phyloP scores from a whole-genome alignment of 2,113 vertebrate species.

The Arothron firmamentum region DNA sequence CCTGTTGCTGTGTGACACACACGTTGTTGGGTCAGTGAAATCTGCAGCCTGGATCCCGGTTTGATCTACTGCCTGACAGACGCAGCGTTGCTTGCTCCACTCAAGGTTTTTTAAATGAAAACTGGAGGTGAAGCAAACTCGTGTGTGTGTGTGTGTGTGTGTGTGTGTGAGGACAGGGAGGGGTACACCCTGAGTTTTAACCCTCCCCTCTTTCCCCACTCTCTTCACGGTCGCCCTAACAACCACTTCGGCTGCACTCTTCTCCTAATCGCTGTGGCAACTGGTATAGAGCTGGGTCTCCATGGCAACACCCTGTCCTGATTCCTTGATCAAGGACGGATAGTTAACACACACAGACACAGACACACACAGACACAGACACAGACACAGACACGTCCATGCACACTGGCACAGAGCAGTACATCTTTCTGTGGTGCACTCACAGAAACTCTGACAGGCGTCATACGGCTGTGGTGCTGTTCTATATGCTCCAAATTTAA shows the following conservation, averaged over 20 bases:
- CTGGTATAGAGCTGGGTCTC: slow-evolving; percentile 66
- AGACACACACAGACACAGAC: background rate
- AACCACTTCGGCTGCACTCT: slow-evolving; percentile 66
- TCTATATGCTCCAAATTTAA: too few species aligned
- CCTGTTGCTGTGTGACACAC: slow-evolving; percentile 9
- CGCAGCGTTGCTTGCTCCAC: slow-evolving; percentile 13
- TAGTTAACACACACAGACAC: slow-evolving; percentile 27
- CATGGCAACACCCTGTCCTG: slow-evolving; percentile 70
- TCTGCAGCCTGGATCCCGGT: too few species aligned
- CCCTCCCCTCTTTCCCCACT: slow-evolving; percentile 45
- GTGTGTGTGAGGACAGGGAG: too few species aligned
- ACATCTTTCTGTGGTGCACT: too few species aligned
- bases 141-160: too few species aligned
- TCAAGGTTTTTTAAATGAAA: background rate
- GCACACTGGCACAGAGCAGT: background rate
- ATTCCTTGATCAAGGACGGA: slow-evolving; percentile 66
- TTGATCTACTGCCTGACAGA: background rate
- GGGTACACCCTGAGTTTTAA: slow-evolving; percentile 22
- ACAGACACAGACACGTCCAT: background rate
- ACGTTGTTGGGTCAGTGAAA: slow-evolving; percentile 10
- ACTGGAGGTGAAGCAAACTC: too few species aligned
- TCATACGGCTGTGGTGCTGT: too few species aligned
- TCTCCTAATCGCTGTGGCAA: slow-evolving; percentile 71
- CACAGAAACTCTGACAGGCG: too few species aligned
- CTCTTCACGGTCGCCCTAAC: slow-evolving; percentile 61